Conservation (phyloP, 2,113 vertebrate species). For the Oophaga pumilio region DNA sequence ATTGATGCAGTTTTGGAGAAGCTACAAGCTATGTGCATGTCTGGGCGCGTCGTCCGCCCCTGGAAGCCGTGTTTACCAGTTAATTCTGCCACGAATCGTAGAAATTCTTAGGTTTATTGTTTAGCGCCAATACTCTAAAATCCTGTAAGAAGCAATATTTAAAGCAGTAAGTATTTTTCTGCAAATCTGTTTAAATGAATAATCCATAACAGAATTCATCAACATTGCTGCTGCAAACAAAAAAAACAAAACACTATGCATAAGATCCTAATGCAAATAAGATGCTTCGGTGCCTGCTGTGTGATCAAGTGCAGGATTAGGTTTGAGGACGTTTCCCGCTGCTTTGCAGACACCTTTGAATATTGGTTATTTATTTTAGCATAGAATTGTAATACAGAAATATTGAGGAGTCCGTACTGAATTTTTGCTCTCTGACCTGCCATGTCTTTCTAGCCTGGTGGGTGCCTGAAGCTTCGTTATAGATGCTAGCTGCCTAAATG, state of each 20-base stretch:
- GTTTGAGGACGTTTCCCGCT: neutral
- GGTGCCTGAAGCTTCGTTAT: neutral
- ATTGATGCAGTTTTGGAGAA: neutral
- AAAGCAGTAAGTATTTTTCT: neutral
- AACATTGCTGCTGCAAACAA: neutral
- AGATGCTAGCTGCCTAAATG: neutral
- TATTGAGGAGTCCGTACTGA: neutral
- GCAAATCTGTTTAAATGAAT: neutral
- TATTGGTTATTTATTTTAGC: neutral
- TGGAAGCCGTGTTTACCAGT: neutral
- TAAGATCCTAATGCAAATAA: neutral
- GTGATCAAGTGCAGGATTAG: constrained; percentile 2
- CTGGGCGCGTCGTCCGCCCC: neutral
- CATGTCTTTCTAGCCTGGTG: neutral
- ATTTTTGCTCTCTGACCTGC: neutral
- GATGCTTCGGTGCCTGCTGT: neutral
- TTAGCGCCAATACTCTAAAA: neutral
- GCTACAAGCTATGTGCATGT: neutral
- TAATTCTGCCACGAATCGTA: neutral
- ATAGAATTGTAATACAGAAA: neutral
- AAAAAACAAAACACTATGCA: neutral
- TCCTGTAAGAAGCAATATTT: neutral
- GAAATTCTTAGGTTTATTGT: neutral
- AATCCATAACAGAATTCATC: neutral
- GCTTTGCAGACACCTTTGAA: neutral